These are phyloP conservation scores for Cromileptes altivelis DNA, from an alignment of 2,113 vertebrate species.

Conservation along the genomic window DNA sequence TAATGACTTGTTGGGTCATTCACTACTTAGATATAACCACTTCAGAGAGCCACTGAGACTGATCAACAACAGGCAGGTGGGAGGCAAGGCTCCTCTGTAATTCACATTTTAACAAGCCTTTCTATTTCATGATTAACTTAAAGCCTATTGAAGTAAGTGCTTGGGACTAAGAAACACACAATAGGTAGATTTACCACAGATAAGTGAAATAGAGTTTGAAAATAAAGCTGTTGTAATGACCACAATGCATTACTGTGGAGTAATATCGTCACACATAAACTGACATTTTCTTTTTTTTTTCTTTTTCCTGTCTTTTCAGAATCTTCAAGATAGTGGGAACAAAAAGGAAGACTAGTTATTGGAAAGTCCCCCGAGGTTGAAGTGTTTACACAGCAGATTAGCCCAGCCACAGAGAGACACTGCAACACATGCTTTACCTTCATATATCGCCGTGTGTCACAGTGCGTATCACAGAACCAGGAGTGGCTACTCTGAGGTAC, in stretches of 20 bases:
- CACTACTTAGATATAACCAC: neutral
- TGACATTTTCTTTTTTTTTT: neutral
- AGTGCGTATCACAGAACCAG: neutral
- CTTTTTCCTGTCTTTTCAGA: constrained; percentile 60
- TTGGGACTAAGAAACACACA: neutral
- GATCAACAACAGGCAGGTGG: neutral
- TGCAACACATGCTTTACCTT: constrained; percentile 9
- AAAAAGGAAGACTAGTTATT: constrained; percentile 77
- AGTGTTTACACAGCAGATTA: constrained; percentile 8
- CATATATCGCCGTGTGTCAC: constrained; percentile 3
- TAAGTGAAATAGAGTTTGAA: neutral
- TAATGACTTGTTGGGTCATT: constrained; percentile 2
- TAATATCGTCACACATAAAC: neutral
- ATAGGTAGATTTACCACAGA: neutral
- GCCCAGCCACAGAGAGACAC: neutral
- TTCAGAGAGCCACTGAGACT: neutral
- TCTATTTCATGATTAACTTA: neutral
- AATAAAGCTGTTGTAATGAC: neutral
- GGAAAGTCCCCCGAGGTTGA: neutral
- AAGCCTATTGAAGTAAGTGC: neutral
- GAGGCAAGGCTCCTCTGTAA: neutral
- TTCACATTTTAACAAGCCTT: neutral
- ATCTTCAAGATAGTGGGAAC: constrained; percentile 60
- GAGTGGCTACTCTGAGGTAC: neutral
- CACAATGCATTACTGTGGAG: neutral